Percentiles rank a stretch among this genome's conserved stretches.
phyloP scores from a whole-genome alignment of 2,797 vertebrate species.

The Petrocephalus schoutedeni region DNA sequence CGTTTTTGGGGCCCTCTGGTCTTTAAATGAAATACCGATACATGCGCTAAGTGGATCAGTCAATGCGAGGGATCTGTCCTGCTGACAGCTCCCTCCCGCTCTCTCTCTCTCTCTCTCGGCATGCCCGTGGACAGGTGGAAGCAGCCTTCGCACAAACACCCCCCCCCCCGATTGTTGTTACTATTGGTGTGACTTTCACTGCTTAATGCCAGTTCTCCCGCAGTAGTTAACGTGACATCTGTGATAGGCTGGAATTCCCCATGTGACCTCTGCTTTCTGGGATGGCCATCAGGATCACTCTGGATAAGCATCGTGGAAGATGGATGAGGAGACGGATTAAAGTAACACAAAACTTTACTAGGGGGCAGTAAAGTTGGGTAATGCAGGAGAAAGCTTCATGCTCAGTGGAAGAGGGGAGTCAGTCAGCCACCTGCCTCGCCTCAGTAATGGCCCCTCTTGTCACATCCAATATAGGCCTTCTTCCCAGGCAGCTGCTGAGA shows the following conservation, averaged over 20 bases:
- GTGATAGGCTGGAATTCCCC: neutral
- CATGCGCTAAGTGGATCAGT: slow-evolving; percentile 22
- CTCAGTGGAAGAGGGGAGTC: neutral
- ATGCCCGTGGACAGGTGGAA: neutral
- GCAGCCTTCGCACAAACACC: neutral
- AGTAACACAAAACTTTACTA: neutral
- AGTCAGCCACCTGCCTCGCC: neutral
- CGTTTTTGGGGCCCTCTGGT: slow-evolving; percentile 16
- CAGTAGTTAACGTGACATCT: neutral
- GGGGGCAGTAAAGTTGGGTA: neutral
- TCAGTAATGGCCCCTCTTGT: neutral
- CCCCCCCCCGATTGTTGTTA: neutral
- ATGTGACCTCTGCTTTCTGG: neutral
- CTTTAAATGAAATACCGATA: slow-evolving; percentile 22
- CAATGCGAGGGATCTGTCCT: slow-evolving; percentile 16
- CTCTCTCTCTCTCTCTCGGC: neutral
- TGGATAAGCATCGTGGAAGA: neutral
- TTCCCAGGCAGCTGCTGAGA: neutral
- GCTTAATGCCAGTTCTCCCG: neutral
- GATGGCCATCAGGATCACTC: neutral
- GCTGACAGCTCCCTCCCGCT: neutral
- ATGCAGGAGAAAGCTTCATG: neutral
- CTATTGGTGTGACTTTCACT: neutral
- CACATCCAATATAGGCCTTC: neutral
- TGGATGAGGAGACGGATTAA: neutral